Evolutionary conservation across 1,140 invertebrate genomes (phyloP).

Genomic region (Holcopasites calliopsidis): DNA sequence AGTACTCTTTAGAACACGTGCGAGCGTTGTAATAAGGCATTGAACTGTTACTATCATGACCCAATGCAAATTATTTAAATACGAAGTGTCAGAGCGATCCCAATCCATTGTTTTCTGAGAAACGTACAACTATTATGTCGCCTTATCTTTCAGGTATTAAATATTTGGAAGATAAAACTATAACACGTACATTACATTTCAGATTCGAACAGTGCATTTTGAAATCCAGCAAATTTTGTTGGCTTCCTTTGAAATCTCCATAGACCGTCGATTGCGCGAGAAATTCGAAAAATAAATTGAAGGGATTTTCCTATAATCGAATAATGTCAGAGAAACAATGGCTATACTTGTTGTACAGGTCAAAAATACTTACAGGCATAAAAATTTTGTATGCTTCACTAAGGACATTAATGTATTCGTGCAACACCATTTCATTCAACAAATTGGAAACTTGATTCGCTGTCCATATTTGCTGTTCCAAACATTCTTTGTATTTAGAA

Average conservation of each 20-base stretch:
- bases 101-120: slow-evolving; percentile 71
- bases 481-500: slow-evolving; percentile 72
- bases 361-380: slow-evolving; percentile 81
- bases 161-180: slow-evolving; percentile 65
- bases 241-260: slow-evolving; percentile 67
- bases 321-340: slow-evolving; percentile 33
- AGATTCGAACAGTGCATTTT: slow-evolving; percentile 63
- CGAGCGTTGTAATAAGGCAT: slow-evolving; percentile 80
- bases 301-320: slow-evolving; percentile 16
- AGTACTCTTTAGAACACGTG: slow-evolving; percentile 80
- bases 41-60: slow-evolving; percentile 80
- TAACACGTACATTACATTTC: slow-evolving; percentile 64
- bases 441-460: slow-evolving; percentile 77
- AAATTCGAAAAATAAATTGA: slow-evolving; percentile 68
- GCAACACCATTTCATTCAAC: slow-evolving; percentile 78
- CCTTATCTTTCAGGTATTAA: slow-evolving; percentile 53
- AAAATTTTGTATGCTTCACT: slow-evolving; percentile 83
- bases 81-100: slow-evolving; percentile 65
- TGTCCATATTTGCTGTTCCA: slow-evolving; percentile 71
- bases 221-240: slow-evolving; percentile 65
- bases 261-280: slow-evolving; percentile 70
- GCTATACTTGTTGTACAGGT: slow-evolving; percentile 45
- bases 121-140: slow-evolving; percentile 39
- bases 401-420: slow-evolving; percentile 80
- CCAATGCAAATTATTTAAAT: slow-evolving; percentile 78